These are phyloP conservation scores for Drosophila austrosaltans DNA, from an alignment of 2,888 invertebrate genomes.

Conservation along the genomic window DNA sequence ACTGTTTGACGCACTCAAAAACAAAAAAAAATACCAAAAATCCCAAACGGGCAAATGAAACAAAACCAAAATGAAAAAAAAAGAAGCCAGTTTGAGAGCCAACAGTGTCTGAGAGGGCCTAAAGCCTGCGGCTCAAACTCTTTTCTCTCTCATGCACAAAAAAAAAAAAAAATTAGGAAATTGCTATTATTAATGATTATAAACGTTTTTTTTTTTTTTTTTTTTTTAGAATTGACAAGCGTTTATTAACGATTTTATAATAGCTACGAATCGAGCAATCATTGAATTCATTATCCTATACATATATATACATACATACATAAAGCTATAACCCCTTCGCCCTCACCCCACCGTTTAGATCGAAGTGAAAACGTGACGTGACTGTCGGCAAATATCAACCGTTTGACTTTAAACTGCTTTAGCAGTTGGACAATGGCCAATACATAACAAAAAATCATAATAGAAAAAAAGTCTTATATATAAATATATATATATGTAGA, in stretches of 20 bases:
- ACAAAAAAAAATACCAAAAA: constrained; percentile 39
- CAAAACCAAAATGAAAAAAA: constrained; percentile 21
- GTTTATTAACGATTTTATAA: constrained; percentile 80
- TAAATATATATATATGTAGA: not conserved
- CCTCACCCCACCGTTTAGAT: not conserved
- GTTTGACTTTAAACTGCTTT: constrained; percentile 58
- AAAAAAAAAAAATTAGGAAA: constrained; percentile 58
- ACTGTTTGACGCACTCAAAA: constrained; percentile 75
- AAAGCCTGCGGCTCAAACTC: constrained; percentile 26
- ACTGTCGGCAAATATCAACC: constrained; percentile 58
- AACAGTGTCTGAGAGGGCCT: constrained; percentile 13
- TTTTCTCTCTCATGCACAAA: constrained; percentile 64
- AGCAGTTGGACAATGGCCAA: constrained; percentile 35
- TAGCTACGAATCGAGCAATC: constrained; percentile 70
- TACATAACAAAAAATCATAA: not conserved
- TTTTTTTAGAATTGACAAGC: constrained; percentile 78
- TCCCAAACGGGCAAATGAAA: constrained; percentile 16
- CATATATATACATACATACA: too few relatives aligned
- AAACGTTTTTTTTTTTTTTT: constrained; percentile 61
- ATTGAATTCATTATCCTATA: constrained; percentile 58
- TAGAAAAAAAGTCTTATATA: not conserved
- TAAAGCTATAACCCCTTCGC: not conserved
- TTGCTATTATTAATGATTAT: constrained; percentile 80
- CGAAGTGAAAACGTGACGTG: constrained; percentile 62
- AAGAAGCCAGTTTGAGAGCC: constrained; percentile 8